Base-by-base conservation (phyloP, 2,888 invertebrate species). In the Parnassius apollo region DNA sequence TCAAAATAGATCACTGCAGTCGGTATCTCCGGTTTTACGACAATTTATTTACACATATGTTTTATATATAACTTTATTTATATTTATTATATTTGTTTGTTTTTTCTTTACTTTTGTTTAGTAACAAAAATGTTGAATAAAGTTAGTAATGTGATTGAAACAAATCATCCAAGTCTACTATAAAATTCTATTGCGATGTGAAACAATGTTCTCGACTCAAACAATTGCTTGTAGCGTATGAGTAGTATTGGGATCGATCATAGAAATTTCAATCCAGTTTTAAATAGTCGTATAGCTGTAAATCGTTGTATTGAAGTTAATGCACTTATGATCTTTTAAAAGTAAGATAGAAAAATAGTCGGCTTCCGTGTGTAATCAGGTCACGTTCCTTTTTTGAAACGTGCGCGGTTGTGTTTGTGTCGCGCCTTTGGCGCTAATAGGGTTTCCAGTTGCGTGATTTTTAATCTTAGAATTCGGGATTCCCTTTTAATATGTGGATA, bases 361-460 rank as follows among this genome's bases (percentile, higher is more conserved):
- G 84, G 86, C 81, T 86, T 87, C 88, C 85, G 87, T 88, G 85
- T 81, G 87, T 87, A 91, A 88, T 85, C 91, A 85, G 90, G 89
- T 87, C 91, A 89, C 90, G 91, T 88, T 88, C 87, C 83, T 86
- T 89, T 88, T 88, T 88, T 81, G 85, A 85, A 88, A 84, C 77
- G 82, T 79, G 81, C 49, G 49, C 11, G 49, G 13, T 49, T 35
- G 7, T 7, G 35, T 35, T 35, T 49, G 49, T 79, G 80, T 80
- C 81, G 77, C 69, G 71, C 64, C 67, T 75, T 72, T 75, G 72
- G 68, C 68, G 75, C 76, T 70, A 71, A 69, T 46, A 73, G 75
- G 71, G 75, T 71, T 63, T 42, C 42, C 63, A 56, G 55, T 18
- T 25, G 61, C 53, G 12, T 52, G 45, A 42, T 48, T 58, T 62